phyloP scores from a whole-genome alignment of 1,140 invertebrate genomes.

The Ceratina calcarata region DNA sequence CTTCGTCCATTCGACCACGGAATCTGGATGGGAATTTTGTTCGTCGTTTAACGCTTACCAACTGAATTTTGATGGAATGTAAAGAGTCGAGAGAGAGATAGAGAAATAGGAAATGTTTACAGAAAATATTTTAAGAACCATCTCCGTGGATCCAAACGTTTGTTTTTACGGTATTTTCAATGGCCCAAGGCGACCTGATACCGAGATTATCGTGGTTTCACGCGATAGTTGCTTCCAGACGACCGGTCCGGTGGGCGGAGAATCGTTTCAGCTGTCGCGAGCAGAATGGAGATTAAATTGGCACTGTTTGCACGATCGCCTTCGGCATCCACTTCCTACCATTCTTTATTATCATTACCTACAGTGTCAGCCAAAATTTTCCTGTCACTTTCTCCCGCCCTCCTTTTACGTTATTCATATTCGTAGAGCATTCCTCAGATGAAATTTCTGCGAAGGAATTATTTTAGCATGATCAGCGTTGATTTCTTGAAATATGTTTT shows the following conservation, averaged over 20 bases:
- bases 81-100: too few relatives aligned
- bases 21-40: neutral
- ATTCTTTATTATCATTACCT: slow-evolving; percentile 45
- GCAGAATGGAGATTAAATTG: slow-evolving; percentile 64
- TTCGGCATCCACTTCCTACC: slow-evolving; percentile 28
- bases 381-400: too few relatives aligned
- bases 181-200: slow-evolving; percentile 44
- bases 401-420: too few relatives aligned
- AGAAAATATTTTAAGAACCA: neutral
- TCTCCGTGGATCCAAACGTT: neutral
- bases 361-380: too few relatives aligned
- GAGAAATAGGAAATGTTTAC: neutral
- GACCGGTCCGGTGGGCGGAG: slow-evolving; percentile 33
- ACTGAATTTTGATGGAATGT: neutral
- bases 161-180: slow-evolving; percentile 30
- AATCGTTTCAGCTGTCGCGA: slow-evolving; percentile 60
- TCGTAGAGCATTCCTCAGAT: too few relatives aligned
- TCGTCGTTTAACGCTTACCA: neutral
- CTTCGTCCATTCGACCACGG: neutral
- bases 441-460: too few relatives aligned
- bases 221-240: slow-evolving; percentile 50
- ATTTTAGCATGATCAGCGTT: too few relatives aligned
- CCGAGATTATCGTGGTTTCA: slow-evolving; percentile 64
- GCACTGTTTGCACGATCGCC: slow-evolving; percentile 54
- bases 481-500: too few relatives aligned